These are phyloP conservation scores for Leptinotarsa haldemani DNA, from an alignment of 2,888 invertebrate species.

Conservation along the genomic window DNA sequence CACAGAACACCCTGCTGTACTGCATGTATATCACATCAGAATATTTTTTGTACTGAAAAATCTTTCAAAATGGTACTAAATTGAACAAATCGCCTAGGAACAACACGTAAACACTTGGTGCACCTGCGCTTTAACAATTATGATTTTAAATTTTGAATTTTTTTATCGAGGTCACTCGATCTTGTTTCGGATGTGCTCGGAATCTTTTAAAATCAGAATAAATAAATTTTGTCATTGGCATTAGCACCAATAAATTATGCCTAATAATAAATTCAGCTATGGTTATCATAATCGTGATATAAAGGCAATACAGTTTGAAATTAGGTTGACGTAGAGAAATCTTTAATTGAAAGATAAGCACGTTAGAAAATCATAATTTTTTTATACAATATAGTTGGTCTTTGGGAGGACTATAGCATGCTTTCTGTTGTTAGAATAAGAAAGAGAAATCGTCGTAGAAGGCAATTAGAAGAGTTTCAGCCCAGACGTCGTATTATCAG, in stretches of 20 bases:
- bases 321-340: background rate
- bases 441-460: slow-evolving; percentile 1
- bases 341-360: background rate
- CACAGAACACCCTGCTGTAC: no score
- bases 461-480: background rate
- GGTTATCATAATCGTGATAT: background rate
- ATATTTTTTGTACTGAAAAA: background rate
- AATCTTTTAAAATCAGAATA: background rate
- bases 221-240: background rate
- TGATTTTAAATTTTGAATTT: background rate
- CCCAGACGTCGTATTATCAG: background rate
- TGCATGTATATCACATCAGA: no score
- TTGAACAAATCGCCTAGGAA: background rate
- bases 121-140: background rate
- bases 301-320: background rate
- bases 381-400: background rate
- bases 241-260: background rate
- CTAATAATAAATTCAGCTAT: background rate
- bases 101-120: background rate
- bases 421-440: slow-evolving; percentile 2
- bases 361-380: background rate
- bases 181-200: background rate
- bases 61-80: background rate
- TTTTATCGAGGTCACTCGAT: background rate
- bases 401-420: background rate